A percentile compares a stretch with the other conserved stretches of the same genome.
These are phyloP conservation scores for Macaria liturata DNA, from an alignment of 2,888 invertebrate genomes.

Conservation along the genomic window DNA sequence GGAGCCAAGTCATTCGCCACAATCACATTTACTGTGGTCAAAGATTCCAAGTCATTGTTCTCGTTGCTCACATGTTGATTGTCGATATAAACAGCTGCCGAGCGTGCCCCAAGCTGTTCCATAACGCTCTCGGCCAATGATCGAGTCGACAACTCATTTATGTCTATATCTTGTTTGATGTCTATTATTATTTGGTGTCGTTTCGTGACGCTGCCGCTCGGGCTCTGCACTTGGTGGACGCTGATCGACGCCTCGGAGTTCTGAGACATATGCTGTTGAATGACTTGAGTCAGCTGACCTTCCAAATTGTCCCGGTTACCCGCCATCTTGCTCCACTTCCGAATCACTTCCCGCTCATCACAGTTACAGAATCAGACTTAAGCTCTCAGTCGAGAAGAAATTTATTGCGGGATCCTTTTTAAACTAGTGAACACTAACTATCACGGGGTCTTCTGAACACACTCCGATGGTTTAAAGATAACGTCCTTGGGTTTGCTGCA, in stretches of 20 bases:
- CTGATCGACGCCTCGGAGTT: conserved; percentile 74
- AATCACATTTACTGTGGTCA: conserved; percentile 78
- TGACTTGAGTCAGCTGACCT: conserved; percentile 71
- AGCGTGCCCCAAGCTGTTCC: conserved; percentile 76
- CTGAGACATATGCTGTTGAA: conserved; percentile 72
- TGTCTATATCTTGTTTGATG: conserved; percentile 78
- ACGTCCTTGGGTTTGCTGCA: conserved; percentile 44
- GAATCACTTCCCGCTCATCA: conserved; percentile 36
- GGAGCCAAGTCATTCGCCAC: conserved; percentile 71
- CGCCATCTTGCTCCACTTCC: conserved; percentile 54
- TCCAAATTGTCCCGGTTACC: conserved; percentile 64
- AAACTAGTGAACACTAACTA: conserved; percentile 75
- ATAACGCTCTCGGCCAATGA: conserved; percentile 79
- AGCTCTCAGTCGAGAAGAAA: conserved; percentile 44
- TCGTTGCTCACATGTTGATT: conserved; percentile 63
- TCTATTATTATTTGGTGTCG: conserved; percentile 80
- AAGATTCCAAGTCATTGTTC: conserved; percentile 66
- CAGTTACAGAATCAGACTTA: conserved; percentile 36
- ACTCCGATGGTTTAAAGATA: conserved; percentile 22
- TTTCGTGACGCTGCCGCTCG: conserved; percentile 68
- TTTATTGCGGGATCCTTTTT: conserved; percentile 39
- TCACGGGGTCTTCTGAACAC: conserved; percentile 60
- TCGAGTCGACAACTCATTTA: conserved; percentile 74
- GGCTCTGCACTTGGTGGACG: conserved; percentile 72
- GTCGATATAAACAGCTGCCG: conserved; percentile 77